phyloP scores from a whole-genome alignment of 1,140 invertebrate species.

The Cyclargus thomasi region DNA sequence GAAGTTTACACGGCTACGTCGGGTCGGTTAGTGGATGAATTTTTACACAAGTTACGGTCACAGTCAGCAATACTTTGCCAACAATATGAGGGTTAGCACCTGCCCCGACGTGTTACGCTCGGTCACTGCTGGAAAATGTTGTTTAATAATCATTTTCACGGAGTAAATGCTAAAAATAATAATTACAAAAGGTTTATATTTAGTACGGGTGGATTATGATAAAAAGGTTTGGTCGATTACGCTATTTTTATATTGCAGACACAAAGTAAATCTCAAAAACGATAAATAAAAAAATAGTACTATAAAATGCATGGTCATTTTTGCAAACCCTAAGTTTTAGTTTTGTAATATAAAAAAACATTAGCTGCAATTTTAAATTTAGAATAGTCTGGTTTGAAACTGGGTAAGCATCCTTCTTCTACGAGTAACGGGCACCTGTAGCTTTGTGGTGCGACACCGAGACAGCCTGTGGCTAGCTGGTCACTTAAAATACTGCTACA shows the following conservation, averaged over 20 bases:
- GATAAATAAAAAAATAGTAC: no score
- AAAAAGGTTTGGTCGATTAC: no score
- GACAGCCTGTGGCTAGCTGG: constrained; percentile 33
- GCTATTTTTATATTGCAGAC: no score
- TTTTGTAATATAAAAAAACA: no score
- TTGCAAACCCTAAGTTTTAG: no score
- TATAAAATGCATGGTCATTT: no score
- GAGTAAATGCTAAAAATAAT: no score
- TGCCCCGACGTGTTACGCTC: constrained; percentile 35
- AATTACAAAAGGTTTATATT: no score
- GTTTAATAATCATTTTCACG: constrained; percentile 24
- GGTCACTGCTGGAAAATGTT: constrained; percentile 39
- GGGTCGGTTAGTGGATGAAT: constrained; percentile 17
- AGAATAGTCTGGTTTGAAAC: constrained; percentile 27
- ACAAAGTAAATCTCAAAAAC: no score
- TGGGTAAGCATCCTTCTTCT: constrained; percentile 19
- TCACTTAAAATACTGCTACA: constrained; percentile 32
- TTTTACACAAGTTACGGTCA: constrained; percentile 21
- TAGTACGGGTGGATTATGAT: no score
- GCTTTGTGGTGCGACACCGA: constrained; percentile 40
- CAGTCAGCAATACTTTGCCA: constrained; percentile 34
- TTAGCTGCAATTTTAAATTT: no score
- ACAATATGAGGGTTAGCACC: constrained; percentile 35
- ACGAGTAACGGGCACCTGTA: constrained; percentile 34
- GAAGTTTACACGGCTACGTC: constrained; percentile 6